phyloP scores from a whole-genome alignment of 1,140 invertebrate species.

The Drosophila pseudoananassae region DNA sequence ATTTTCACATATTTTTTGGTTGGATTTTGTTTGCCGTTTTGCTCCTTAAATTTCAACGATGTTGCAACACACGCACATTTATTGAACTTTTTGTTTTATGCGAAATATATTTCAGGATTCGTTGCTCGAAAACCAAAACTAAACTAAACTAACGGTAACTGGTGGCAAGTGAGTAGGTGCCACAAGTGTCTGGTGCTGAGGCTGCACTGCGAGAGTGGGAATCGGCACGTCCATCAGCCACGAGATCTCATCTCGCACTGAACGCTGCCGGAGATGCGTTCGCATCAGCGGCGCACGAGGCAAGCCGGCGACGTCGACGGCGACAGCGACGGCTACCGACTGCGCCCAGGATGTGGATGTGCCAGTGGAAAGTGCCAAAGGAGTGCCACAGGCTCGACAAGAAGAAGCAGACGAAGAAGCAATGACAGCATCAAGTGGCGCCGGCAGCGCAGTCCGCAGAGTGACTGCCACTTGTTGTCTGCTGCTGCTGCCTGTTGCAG shows the following conservation, averaged over 20 bases:
- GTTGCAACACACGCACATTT: slow-evolving; percentile 41
- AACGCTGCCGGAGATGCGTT: slow-evolving; percentile 50
- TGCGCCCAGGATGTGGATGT: slow-evolving; percentile 58
- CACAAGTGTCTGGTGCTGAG: slow-evolving; percentile 54
- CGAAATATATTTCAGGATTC: background rate
- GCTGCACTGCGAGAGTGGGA: slow-evolving; percentile 64
- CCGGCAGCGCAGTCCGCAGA: slow-evolving; percentile 36
- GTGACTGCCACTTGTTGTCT: slow-evolving; percentile 71
- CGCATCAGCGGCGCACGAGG: slow-evolving; percentile 55
- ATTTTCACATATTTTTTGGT: slow-evolving; percentile 68
- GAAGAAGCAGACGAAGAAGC: background rate
- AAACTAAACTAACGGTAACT: slow-evolving; percentile 15
- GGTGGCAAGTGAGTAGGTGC: slow-evolving; percentile 27
- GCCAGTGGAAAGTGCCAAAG: slow-evolving; percentile 42
- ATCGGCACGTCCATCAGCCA: slow-evolving; percentile 83
- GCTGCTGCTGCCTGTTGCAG: slow-evolving; percentile 55
- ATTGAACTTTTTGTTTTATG: slow-evolving; percentile 15
- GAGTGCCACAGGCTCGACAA: slow-evolving; percentile 6
- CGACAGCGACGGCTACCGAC: slow-evolving; percentile 40
- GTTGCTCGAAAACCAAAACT: slow-evolving; percentile 15
- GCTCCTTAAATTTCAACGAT: slow-evolving; percentile 15
- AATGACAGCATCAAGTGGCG: slow-evolving; percentile 2
- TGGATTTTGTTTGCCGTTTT: slow-evolving; percentile 25
- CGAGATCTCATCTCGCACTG: slow-evolving; percentile 84
- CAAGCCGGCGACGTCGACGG: slow-evolving; percentile 53